phyloP scores from a whole-genome alignment of 2,797 vertebrate species.

The Lindbergichthys nudifrons region DNA sequence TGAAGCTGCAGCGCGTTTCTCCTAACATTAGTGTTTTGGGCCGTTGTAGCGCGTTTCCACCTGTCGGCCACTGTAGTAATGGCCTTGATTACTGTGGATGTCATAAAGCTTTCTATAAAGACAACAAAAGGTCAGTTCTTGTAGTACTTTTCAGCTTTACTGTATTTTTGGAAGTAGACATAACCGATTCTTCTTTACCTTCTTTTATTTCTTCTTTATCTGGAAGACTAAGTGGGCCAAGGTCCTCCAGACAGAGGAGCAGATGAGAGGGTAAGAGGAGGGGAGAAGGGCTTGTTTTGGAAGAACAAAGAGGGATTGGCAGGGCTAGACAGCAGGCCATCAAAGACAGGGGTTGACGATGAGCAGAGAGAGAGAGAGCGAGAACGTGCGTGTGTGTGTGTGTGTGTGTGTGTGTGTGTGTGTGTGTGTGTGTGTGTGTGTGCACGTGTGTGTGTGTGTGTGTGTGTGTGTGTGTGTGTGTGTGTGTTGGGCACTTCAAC shows the following conservation, averaged over 20 bases:
- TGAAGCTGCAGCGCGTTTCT: no score
- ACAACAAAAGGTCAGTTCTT: no score
- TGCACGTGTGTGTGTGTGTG: slow-evolving; percentile 5
- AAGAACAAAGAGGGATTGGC: slow-evolving; percentile 55
- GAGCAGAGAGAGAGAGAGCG: slow-evolving; percentile 26
- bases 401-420: slow-evolving; percentile 3
- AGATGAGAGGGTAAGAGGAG: slow-evolving; percentile 9
- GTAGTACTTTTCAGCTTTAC: no score
- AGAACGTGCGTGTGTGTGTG: slow-evolving; percentile 14
- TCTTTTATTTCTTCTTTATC: no score
- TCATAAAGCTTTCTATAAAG: background rate
- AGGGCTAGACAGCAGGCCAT: slow-evolving; percentile 55
- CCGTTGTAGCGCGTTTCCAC: no score
- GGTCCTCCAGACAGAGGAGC: slow-evolving; percentile 22
- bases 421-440: slow-evolving; percentile 15
- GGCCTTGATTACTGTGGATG: background rate
- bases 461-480: slow-evolving; percentile 11
- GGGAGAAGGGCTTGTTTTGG: slow-evolving; percentile 51
- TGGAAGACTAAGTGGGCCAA: background rate
- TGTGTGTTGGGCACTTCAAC: background rate
- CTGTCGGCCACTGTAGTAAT: no score
- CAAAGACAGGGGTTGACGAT: slow-evolving; percentile 54
- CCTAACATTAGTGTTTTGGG: no score
- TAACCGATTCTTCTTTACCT: no score
- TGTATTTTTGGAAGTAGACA: background rate